Evolutionary conservation across 2,113 vertebrate genomes (phyloP).

Genomic region (Rhagologus leucostigma): DNA sequence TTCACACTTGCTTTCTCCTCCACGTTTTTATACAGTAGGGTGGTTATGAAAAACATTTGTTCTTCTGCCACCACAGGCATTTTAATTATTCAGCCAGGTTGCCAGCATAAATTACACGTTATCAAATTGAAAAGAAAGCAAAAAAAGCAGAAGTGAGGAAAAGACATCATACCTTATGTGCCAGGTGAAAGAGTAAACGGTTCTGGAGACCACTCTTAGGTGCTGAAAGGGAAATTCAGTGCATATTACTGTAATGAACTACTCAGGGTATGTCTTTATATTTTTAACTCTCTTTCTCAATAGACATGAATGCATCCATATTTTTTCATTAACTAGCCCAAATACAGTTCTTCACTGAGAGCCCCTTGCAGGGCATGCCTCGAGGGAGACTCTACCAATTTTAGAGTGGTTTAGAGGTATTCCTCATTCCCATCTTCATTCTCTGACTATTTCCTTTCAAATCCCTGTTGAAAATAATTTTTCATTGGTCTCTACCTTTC

Average conservation of each 20-base stretch:
- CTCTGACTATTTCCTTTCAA: neutral
- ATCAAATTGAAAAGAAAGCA: neutral
- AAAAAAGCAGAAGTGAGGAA: neutral
- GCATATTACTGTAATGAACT: neutral
- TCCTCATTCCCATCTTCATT: neutral
- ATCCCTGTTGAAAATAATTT: neutral
- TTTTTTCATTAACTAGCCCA: neutral
- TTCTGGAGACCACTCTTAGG: constrained; percentile 90
- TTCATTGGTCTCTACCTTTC: neutral
- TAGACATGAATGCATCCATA: neutral
- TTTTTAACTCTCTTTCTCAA: neutral
- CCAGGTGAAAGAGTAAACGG: constrained; percentile 94
- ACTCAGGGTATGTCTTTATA: neutral
- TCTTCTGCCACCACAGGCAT: neutral
- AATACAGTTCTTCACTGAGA: neutral
- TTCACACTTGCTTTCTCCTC: constrained; percentile 16
- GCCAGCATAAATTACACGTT: neutral
- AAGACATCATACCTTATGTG: constrained; percentile 87
- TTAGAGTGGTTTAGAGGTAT: neutral
- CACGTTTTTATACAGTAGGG: neutral
- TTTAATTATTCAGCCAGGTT: neutral
- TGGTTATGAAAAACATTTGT: neutral
- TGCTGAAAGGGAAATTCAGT: constrained; percentile 70
- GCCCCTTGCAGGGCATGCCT: neutral
- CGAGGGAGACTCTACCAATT: neutral